These are phyloP conservation scores for Solenopsis fugax DNA, from an alignment of 1,140 invertebrate genomes.

Conservation along the genomic window DNA sequence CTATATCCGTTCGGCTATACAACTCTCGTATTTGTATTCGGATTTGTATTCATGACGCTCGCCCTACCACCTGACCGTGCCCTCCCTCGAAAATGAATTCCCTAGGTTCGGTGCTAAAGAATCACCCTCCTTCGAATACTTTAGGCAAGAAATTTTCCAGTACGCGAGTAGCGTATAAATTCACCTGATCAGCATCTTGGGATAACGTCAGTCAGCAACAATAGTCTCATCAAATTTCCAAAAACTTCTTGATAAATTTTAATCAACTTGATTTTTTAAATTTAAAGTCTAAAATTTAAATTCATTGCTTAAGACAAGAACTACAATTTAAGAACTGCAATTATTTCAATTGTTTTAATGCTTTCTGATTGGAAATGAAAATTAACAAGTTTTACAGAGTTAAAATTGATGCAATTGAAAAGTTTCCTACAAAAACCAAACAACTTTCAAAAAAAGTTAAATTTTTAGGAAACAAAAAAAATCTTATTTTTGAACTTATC, in stretches of 20 bases:
- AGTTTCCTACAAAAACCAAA: too few species aligned
- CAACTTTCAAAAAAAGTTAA: too few species aligned
- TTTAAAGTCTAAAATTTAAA: not conserved
- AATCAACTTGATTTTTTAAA: not conserved
- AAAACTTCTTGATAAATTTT: not conserved
- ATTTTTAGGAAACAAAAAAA: too few species aligned
- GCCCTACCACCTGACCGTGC: not conserved
- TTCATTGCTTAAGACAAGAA: not conserved
- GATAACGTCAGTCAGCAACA: not conserved
- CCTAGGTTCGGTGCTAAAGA: slow-evolving; percentile 20
- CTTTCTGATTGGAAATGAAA: slow-evolving; percentile 1
- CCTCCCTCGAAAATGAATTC: slow-evolving; percentile 30
- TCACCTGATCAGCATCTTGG: not conserved
- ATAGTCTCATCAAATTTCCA: not conserved
- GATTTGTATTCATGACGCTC: slow-evolving; percentile 52
- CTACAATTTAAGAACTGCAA: not conserved
- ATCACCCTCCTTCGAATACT: not conserved
- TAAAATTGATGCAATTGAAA: not conserved
- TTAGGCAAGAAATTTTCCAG: slow-evolving; percentile 15
- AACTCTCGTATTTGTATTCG: slow-evolving; percentile 43
- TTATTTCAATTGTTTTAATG: slow-evolving; percentile 17
- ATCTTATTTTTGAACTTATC: too few species aligned
- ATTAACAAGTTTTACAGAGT: not conserved
- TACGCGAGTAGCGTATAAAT: slow-evolving; percentile 36
- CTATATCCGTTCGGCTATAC: slow-evolving; percentile 46